These are phyloP conservation scores for Gandaritis pyraliata DNA, from an alignment of 2,888 invertebrate genomes.

Conservation along the genomic window DNA sequence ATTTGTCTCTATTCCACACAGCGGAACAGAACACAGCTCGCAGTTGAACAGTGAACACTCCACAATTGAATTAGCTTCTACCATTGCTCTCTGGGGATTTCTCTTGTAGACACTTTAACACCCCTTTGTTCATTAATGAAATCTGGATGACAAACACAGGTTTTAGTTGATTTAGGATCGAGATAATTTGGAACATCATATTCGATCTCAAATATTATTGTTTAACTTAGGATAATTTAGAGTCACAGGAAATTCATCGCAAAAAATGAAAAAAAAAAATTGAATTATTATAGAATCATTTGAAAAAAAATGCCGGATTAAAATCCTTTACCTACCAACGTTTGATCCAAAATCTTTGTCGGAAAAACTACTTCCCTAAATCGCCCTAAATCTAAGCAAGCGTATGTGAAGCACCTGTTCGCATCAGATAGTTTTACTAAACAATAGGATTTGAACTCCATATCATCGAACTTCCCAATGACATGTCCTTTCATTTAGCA, in stretches of 20 bases:
- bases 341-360: background rate
- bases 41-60: constrained; percentile 26
- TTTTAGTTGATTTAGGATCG: background rate
- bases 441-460: constrained; percentile 1
- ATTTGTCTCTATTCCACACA: constrained; percentile 19
- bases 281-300: too few relatives aligned
- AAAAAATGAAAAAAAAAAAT: too few relatives aligned
- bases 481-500: constrained; percentile 9
- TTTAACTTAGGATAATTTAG: too few relatives aligned
- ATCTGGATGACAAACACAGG: constrained; percentile 4
- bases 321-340: background rate
- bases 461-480: constrained; percentile 2
- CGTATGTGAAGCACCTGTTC: background rate
- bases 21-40: constrained; percentile 11
- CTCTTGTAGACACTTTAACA: constrained; percentile 33
- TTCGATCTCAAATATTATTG: too few relatives aligned
- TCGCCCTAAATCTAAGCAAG: background rate
- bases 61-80: constrained; percentile 36
- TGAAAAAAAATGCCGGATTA: too few relatives aligned
- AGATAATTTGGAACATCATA: background rate
- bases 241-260: too few relatives aligned
- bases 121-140: constrained; percentile 21
- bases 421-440: background rate
- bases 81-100: constrained; percentile 42
- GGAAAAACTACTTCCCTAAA: background rate